Evolutionary conservation across 2,797 vertebrate species (phyloP).

Genomic region (Denticeps clupeoides): DNA sequence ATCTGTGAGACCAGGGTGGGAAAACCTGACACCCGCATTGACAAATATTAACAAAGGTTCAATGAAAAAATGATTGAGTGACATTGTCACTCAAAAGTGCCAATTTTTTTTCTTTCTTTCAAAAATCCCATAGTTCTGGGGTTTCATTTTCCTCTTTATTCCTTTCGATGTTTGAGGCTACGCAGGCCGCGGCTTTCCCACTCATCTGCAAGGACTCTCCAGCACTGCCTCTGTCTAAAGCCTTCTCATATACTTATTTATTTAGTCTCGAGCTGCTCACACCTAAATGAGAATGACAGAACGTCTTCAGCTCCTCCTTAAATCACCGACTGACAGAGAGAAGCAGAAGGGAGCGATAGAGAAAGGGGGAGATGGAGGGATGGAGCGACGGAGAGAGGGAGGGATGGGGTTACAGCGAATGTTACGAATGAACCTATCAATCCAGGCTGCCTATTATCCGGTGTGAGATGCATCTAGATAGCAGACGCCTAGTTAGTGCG

Average conservation of each 20-base stretch:
- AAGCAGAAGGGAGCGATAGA: slow-evolving; percentile 35
- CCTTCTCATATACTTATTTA: slow-evolving; percentile 20
- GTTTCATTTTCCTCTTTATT: too few species aligned
- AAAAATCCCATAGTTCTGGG: too few species aligned
- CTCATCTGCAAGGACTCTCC: too few species aligned
- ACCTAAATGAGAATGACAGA: slow-evolving; percentile 27
- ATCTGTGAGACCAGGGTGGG: too few species aligned
- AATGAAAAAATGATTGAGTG: too few species aligned
- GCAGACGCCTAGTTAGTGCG: slow-evolving; percentile 68
- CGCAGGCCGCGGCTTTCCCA: too few species aligned
- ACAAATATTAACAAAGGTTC: too few species aligned
- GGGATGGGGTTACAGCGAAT: slow-evolving; percentile 53
- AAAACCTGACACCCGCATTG: too few species aligned
- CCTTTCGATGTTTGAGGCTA: too few species aligned
- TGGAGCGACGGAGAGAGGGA: slow-evolving; percentile 27
- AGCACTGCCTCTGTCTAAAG: slow-evolving; percentile 27
- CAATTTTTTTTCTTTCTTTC: too few species aligned
- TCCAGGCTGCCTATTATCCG: slow-evolving; percentile 65
- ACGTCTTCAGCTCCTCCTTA: slow-evolving; percentile 44
- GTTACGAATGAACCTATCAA: slow-evolving; percentile 72
- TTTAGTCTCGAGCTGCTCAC: slow-evolving; percentile 18
- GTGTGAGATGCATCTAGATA: slow-evolving; percentile 59
- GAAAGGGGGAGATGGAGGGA: slow-evolving; percentile 25
- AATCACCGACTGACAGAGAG: slow-evolving; percentile 61
- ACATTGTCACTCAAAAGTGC: too few species aligned